Evolutionary conservation across 2,888 invertebrate genomes (phyloP).

Genomic region (Apantesis nais): DNA sequence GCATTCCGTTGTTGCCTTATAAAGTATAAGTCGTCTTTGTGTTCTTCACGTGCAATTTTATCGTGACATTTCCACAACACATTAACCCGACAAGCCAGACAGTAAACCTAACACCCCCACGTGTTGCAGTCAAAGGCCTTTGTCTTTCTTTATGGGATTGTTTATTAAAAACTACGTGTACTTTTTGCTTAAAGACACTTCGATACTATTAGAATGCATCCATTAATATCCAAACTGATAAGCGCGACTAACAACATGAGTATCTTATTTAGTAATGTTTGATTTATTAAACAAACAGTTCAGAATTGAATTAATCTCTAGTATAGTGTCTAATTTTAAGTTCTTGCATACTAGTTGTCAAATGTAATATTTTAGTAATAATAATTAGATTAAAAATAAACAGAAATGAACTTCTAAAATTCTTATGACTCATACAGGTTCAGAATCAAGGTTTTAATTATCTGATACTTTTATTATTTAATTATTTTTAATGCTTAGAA

Average conservation of each 20-base stretch:
- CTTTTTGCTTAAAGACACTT: background rate
- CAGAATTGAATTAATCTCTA: background rate
- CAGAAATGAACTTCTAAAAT: background rate
- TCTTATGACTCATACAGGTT: background rate
- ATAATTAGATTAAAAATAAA: background rate
- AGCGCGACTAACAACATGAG: background rate
- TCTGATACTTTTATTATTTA: too few species aligned
- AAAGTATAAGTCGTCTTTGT: slow-evolving; percentile 8
- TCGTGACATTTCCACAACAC: slow-evolving; percentile 10
- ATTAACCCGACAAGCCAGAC: slow-evolving; percentile 9
- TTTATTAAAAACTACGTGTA: slow-evolving; percentile 2
- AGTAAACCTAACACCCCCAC: slow-evolving; percentile 10
- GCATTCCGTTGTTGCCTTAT: background rate
- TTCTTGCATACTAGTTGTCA: background rate
- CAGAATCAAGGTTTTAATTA: background rate
- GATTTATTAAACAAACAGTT: background rate
- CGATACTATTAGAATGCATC: background rate
- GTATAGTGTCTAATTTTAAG: background rate
- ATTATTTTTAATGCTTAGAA: too few species aligned
- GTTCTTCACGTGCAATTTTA: background rate
- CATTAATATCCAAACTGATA: background rate
- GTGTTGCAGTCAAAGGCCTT: slow-evolving; percentile 9
- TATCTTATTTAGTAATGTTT: too few species aligned
- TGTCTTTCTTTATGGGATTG: slow-evolving; percentile 4
- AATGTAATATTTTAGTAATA: background rate